These are phyloP conservation scores for Drosophila pachea DNA, from an alignment of 1,140 invertebrate genomes.

Conservation along the genomic window DNA sequence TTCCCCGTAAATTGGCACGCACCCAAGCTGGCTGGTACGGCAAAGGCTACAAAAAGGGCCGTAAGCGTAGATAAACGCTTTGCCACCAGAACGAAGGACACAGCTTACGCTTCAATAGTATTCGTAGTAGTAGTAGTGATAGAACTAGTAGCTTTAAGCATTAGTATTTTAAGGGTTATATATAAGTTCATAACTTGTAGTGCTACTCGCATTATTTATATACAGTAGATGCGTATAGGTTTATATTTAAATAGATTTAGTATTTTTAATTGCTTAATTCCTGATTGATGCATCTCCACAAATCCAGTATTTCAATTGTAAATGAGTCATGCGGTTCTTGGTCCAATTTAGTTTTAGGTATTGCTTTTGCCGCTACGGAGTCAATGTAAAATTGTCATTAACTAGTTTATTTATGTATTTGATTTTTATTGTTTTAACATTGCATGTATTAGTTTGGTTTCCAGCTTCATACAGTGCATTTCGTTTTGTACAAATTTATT, in stretches of 20 bases:
- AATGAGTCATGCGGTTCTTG: constrained; percentile 13
- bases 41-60: constrained; percentile 81
- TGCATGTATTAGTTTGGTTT: constrained; percentile 9
- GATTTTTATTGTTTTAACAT: not conserved
- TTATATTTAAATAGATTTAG: not conserved
- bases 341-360: constrained; percentile 33
- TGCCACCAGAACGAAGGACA: no score
- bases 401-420: not conserved
- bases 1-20: constrained; percentile 70
- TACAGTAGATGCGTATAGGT: constrained; percentile 22
- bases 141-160: not conserved
- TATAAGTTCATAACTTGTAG: constrained; percentile 17
- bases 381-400: constrained; percentile 6
- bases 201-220: constrained; percentile 36
- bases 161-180: constrained; percentile 4
- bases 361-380: constrained; percentile 12
- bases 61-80: constrained; percentile 62
- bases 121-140: constrained; percentile 28
- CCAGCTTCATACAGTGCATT: not conserved
- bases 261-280: not conserved
- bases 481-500: not conserved
- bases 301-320: constrained; percentile 10
- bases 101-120: constrained; percentile 31
- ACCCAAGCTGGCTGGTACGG: constrained; percentile 83
- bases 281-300: not conserved